A percentile compares a stretch with the other conserved stretches of the same genome.
phyloP scores from a whole-genome alignment of 2,113 vertebrate species.

The Aix galericulata region DNA sequence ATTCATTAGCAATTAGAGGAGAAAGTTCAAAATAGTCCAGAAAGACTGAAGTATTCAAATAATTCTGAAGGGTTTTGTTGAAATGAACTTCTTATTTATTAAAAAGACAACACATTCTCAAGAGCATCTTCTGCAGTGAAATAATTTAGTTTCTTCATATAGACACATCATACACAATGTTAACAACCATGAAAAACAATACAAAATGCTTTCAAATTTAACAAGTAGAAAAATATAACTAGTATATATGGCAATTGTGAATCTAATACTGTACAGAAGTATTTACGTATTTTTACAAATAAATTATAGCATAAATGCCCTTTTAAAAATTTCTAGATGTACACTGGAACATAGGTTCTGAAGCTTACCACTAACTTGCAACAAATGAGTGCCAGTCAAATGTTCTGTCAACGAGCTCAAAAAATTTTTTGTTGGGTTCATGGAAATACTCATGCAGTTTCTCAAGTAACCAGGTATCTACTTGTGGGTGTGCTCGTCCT shows the following conservation, averaged over 20 bases:
- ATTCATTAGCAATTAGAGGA: slow-evolving; percentile 19
- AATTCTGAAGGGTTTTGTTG: slow-evolving; percentile 35
- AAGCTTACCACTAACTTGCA: slow-evolving; percentile 35
- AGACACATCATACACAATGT: slow-evolving; percentile 80
- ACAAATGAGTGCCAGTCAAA: slow-evolving; percentile 90
- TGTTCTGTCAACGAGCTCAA: slow-evolving; percentile 90
- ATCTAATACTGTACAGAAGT: slow-evolving; percentile 82
- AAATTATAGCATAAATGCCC: slow-evolving; percentile 81
- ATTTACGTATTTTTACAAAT: slow-evolving; percentile 83
- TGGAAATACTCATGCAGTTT: slow-evolving; percentile 91
- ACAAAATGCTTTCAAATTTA: slow-evolving; percentile 82
- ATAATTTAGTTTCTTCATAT: slow-evolving; percentile 78
- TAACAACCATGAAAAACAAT: slow-evolving; percentile 85
- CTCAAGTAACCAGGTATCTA: slow-evolving; percentile 83
- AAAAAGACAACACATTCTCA: slow-evolving; percentile 69
- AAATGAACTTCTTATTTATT: slow-evolving; percentile 64
- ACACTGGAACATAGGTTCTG: slow-evolving; percentile 43
- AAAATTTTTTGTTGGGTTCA: slow-evolving; percentile 94
- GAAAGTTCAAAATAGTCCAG: background rate
- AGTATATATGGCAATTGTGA: slow-evolving; percentile 82
- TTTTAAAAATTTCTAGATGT: slow-evolving; percentile 53
- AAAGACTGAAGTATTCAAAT: slow-evolving; percentile 39
- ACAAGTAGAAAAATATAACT: slow-evolving; percentile 94
- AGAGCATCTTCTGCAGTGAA: slow-evolving; percentile 65
- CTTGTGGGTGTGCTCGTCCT: slow-evolving; percentile 89